A percentile compares a stretch with the other conserved stretches of the same genome.
Evolutionary conservation across 1,140 invertebrate species (phyloP).

Genomic region (Pseudobourletiella spinata): DNA sequence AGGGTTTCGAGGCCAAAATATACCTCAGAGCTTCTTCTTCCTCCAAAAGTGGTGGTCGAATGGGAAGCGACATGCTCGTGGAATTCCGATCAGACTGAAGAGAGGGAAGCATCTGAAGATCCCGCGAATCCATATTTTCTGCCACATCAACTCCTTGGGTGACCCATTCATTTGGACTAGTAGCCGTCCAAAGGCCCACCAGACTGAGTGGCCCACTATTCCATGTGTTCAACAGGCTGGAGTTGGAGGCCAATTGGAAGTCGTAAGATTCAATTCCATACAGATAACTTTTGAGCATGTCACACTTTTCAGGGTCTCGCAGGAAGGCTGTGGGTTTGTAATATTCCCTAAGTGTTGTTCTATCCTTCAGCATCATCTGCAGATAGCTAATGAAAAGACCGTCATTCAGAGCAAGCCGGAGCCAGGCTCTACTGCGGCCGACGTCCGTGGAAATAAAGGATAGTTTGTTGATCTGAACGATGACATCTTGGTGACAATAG

Average conservation of each 20-base stretch:
- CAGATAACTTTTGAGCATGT: slow-evolving; percentile 63
- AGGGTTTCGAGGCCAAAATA: slow-evolving; percentile 21
- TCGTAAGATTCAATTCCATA: slow-evolving; percentile 64
- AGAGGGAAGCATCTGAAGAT: slow-evolving; percentile 36
- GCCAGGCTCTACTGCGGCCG: slow-evolving; percentile 82
- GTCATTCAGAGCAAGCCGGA: slow-evolving; percentile 78
- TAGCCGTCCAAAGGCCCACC: slow-evolving; percentile 70
- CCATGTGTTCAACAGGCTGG: slow-evolving; percentile 82
- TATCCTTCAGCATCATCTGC: slow-evolving; percentile 60
- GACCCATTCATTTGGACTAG: slow-evolving; percentile 58
- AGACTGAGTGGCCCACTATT: slow-evolving; percentile 69
- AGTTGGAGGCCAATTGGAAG: slow-evolving; percentile 77
- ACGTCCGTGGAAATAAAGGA: slow-evolving; percentile 71
- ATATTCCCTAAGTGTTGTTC: slow-evolving; percentile 61
- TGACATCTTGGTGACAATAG: slow-evolving; percentile 75
- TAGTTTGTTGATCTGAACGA: slow-evolving; percentile 51
- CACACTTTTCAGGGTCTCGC: slow-evolving; percentile 65
- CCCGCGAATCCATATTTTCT: slow-evolving; percentile 47
- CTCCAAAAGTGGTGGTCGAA: slow-evolving; percentile 36
- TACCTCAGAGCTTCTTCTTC: slow-evolving; percentile 38
- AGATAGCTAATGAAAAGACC: slow-evolving; percentile 77
- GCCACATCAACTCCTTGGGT: slow-evolving; percentile 53
- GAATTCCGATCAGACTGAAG: slow-evolving; percentile 34
- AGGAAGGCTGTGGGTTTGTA: slow-evolving; percentile 70
- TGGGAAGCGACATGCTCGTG: neutral